A percentile compares a stretch with the other conserved stretches of the same genome.
These are phyloP conservation scores for Heterohyrax brucei DNA, from an alignment of 2,797 vertebrate species.

Conservation along the genomic window DNA sequence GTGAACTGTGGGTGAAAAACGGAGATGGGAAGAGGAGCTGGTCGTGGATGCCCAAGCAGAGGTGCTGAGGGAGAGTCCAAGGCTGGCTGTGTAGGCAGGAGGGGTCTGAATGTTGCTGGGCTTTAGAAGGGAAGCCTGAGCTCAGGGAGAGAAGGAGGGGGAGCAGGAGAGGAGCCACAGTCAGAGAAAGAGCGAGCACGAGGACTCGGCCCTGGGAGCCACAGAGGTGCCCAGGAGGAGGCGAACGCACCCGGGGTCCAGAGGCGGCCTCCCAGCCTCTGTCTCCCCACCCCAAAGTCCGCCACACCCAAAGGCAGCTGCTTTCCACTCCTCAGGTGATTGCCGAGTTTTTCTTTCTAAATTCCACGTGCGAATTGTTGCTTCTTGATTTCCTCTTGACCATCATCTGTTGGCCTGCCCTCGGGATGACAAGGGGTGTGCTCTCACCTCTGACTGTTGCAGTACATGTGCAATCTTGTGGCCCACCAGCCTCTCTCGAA, in stretches of 20 bases:
- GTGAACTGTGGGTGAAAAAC: too few relatives aligned
- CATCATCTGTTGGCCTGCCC: not conserved
- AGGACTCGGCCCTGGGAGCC: not conserved
- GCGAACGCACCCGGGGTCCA: too few relatives aligned
- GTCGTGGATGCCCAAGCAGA: fast-evolving
- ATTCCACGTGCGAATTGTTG: fast-evolving
- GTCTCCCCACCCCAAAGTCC: too few relatives aligned
- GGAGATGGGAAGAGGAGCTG: not conserved
- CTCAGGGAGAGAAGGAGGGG: not conserved
- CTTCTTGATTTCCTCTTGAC: too few relatives aligned
- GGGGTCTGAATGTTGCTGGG: not conserved
- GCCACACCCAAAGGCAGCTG: too few relatives aligned
- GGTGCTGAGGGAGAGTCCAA: fast-evolving
- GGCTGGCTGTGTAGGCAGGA: not conserved
- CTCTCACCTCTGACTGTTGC: not conserved
- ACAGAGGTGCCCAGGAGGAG: not conserved
- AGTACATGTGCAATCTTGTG: fast-evolving
- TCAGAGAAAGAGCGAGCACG: not conserved
- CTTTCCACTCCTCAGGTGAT: too few relatives aligned
- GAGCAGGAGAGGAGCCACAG: not conserved
- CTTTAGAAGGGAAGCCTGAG: not conserved
- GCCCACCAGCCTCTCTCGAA: fast-evolving
- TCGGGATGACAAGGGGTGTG: not conserved
- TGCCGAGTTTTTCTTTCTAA: not conserved
- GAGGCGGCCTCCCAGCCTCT: too few relatives aligned